Evolutionary conservation across 2,888 invertebrate genomes (phyloP).

Genomic region (Ophonus ardosiacus): DNA sequence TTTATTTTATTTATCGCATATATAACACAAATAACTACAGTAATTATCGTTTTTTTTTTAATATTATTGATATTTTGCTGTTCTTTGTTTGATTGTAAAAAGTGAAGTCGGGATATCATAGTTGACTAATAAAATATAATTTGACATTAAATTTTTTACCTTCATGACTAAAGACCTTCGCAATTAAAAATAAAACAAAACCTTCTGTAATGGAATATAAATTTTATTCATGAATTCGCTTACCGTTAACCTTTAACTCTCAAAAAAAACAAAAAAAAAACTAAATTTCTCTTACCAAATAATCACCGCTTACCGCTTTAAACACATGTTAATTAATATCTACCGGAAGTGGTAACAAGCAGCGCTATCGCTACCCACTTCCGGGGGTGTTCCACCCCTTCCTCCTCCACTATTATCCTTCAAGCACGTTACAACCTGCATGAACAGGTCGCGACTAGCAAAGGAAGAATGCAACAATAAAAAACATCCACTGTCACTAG

Average conservation of each 20-base stretch:
- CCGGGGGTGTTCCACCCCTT: not conserved
- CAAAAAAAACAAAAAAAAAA: not conserved
- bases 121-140: no score
- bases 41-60: no score
- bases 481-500: not conserved
- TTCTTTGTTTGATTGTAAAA: no score
- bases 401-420: not conserved
- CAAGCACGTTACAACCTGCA: not conserved
- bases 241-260: not conserved
- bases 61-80: no score
- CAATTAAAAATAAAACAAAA: no score
- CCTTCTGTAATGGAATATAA: no score
- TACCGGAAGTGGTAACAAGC: slow-evolving; percentile 40
- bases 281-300: not conserved
- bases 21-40: no score
- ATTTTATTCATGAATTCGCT: not conserved
- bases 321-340: slow-evolving; percentile 57
- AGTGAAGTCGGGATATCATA: no score
- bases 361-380: slow-evolving; percentile 12
- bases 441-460: not conserved
- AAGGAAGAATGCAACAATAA: not conserved
- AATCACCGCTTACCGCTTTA: slow-evolving; percentile 34
- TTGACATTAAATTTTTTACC: no score
- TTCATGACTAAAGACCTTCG: no score
- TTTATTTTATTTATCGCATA: no score